Evolutionary conservation across 2,888 invertebrate genomes (phyloP), one percentile per base, ranked within the genome.

Genomic region (Subacronicta megacephala): DNA sequence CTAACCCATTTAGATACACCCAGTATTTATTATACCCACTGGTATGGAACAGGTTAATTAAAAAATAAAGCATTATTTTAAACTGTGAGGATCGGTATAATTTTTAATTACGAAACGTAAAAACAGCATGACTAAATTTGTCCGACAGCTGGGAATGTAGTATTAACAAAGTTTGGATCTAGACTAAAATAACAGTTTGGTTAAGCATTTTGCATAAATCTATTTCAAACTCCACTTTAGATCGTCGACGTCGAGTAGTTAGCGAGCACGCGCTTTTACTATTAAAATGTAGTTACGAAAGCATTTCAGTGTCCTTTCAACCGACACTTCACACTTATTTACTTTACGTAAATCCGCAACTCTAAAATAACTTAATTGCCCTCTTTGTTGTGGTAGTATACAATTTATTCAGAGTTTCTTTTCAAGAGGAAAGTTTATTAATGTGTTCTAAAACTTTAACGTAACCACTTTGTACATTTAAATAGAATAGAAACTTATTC

Each of bases 201-300:
- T 59, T 69, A 56, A 73, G 63, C 68, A 67, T 57, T 72, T 61
- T 64, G 61, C 70, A 77, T 75, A 71, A 62, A 73, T 66, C 66
- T 63, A 68, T 66, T 61, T 26, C 49, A 38, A 72, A 74, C 62
- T 70, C 56, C 58, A 64, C 47, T 76, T 72, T 53, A 44, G 65
- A 72, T 70, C 45, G 55, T 53, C 58, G 41, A 63, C 45, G 41
- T 33, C 12, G 50, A 54, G 56, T 47, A 64, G 62, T 66, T 57
- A 62, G 41, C 29, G 62, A 55, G 41, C 58, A 59, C 35, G 53
- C 55, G 53, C 38, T 55, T 64, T 52, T 47, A 67, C 62, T 53
- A 57, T 68, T 67, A 47, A 69, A 64, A 56, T 52, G 37, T 53
- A 61, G 64, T 60, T 72, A 37, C 43, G 51, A 75, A 58, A 76